Percentiles rank a stretch among this genome's conserved stretches.
Evolutionary conservation across 1,140 invertebrate species (phyloP).

Genomic region (Steinernema feltiae): DNA sequence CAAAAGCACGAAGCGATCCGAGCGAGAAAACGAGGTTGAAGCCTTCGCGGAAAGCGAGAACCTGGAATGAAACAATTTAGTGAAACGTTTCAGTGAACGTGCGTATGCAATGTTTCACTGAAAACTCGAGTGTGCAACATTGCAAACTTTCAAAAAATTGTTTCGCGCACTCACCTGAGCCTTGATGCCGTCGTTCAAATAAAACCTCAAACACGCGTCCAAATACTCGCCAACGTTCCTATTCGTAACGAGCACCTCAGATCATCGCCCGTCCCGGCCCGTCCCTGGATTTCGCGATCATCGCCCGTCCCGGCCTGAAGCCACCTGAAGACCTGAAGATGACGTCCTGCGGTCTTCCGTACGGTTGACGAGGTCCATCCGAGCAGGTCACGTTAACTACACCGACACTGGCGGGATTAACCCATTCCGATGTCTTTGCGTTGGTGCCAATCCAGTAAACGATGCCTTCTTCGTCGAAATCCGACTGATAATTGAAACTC

Average conservation of each 20-base stretch:
- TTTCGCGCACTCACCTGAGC: constrained; percentile 31
- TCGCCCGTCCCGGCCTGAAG: too few species aligned
- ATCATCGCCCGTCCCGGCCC: too few species aligned
- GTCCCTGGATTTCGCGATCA: too few species aligned
- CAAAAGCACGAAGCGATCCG: constrained; percentile 77
- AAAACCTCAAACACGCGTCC: constrained; percentile 75
- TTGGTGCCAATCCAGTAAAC: constrained; percentile 96
- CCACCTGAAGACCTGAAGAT: too few species aligned
- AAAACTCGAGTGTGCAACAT: too few species aligned
- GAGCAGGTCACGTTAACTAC: constrained; percentile 86
- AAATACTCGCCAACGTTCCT: constrained; percentile 89
- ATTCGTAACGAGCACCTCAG: constrained; percentile 67
- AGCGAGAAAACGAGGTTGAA: constrained; percentile 89
- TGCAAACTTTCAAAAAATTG: too few species aligned
- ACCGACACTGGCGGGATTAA: constrained; percentile 90
- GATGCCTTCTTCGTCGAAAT: constrained; percentile 95
- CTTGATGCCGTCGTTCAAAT: constrained; percentile 65
- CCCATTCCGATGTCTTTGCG: constrained; percentile 82
- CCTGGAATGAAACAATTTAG: constrained; percentile 31
- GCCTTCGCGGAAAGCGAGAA: constrained; percentile 64
- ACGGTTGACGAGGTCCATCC: constrained; percentile 85
- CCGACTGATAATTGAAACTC: constrained; percentile 74
- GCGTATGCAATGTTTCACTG: too few species aligned
- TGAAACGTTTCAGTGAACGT: not conserved
- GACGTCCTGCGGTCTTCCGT: constrained; percentile 89